Percentiles rank a stretch among this genome's conserved stretches.
phyloP scores from a whole-genome alignment of 2,113 vertebrate species.

The Boleophthalmus pectinirostris region DNA sequence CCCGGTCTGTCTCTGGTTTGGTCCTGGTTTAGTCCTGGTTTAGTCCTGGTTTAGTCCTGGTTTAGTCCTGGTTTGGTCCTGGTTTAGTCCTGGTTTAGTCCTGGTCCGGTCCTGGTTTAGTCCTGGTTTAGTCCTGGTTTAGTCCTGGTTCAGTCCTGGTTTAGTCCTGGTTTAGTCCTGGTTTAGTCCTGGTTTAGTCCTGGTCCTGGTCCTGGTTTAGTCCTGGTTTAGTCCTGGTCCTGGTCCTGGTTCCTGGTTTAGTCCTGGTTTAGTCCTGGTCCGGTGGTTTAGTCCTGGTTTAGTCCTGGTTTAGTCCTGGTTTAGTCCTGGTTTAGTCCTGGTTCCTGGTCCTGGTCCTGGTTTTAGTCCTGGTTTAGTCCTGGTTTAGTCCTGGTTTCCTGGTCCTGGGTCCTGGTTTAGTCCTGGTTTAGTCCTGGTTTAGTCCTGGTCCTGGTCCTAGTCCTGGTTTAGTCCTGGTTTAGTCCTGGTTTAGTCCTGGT shows the following conservation, averaged over 20 bases:
- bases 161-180: not conserved
- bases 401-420: not conserved
- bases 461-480: not conserved
- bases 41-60: slow-evolving; percentile 7
- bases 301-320: not conserved
- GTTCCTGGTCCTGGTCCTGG: not conserved
- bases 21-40: not conserved
- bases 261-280: not conserved
- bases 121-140: not conserved
- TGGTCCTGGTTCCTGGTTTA: slow-evolving; percentile 7
- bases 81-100: no score
- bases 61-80: not conserved
- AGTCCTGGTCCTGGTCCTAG: not conserved
- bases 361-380: not conserved
- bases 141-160: slow-evolving; percentile 20
- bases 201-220: not conserved
- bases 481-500: slow-evolving; percentile 14
- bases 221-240: not conserved
- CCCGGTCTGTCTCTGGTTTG: no score
- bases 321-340: not conserved
- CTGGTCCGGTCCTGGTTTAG: not conserved
- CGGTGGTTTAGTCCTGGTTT: not conserved
- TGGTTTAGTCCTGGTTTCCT: slow-evolving; percentile 13
- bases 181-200: no score
- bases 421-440: not conserved